Evolutionary conservation across 53 echinoderm and acorn worm species (phyloP), one percentile per base, ranked within the genome.

Genomic region (Luidia sarsii): DNA sequence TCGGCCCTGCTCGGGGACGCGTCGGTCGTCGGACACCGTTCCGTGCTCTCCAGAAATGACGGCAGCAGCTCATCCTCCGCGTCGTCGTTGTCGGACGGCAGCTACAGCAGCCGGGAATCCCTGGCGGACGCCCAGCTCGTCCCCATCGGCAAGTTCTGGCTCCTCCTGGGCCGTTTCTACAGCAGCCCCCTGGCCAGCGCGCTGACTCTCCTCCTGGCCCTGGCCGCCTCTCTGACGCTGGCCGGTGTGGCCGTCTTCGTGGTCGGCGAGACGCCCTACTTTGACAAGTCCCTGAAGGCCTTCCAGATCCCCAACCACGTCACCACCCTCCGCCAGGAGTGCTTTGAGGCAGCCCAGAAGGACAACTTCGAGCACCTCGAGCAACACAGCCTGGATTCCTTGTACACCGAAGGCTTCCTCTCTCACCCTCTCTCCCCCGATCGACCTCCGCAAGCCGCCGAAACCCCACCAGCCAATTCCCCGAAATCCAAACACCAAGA

Each of bases 221-320:
- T 74, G 15, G 80, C 64, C 0, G 65, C 64, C 7, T 89, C 92
- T 7, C 45, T 86, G 0, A 33, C 80, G 3, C 55, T 95, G 0
- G 90, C 88, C 20, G 80, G 74, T 7, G 33, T 92, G 13, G 66
- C 85, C 2, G 74, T 92, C 23, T 86, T 88, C 23, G 88, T 86
- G 0, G 90, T 88, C 27, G 82, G 91, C 24, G 88, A 88, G 8
- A 39, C 75, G 24, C 96, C 97, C 0, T 82, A 93, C 67, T 92
- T 93, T 74, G 97, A 93, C 82, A 90, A 88, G 39, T 93, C 96
- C 2, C 86, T 96, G 14, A 89, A 96, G 51, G 90, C 96, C 0
- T 93, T 96, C 48, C 73, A 96, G 80, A 93, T 96, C 54, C 93
- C 97, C 0, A 90, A 96, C 49, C 97, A 96, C 75, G 59, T 74